phyloP scores from a whole-genome alignment of 2,888 invertebrate species.

The Tenodera sinensis region DNA sequence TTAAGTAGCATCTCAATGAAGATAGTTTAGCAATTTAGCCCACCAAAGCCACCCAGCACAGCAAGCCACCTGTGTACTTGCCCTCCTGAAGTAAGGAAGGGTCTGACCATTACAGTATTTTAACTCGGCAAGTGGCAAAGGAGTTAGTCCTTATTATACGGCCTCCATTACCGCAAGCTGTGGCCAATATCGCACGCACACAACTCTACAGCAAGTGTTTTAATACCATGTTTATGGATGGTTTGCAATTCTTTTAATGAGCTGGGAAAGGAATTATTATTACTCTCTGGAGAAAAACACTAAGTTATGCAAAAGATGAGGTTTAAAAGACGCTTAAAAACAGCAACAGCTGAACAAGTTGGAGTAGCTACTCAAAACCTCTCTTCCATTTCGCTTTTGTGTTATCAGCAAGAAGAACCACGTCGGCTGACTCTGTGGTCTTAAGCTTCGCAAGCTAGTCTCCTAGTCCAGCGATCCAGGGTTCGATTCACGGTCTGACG shows the following conservation, averaged over 20 bases:
- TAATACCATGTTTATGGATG: slow-evolving; percentile 12
- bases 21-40: not conserved
- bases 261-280: not conserved
- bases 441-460: no score
- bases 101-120: slow-evolving; percentile 8
- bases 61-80: not conserved
- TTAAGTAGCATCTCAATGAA: not conserved
- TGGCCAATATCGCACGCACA: not conserved
- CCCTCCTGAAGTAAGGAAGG: not conserved
- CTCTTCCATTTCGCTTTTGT: no score
- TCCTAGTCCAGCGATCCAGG: no score
- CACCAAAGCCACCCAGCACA: not conserved
- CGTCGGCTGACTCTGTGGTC: no score
- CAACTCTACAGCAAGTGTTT: not conserved
- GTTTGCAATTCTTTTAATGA: not conserved
- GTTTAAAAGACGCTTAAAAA: no score
- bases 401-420: no score
- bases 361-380: no score
- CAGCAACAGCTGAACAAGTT: no score
- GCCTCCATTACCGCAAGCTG: slow-evolving; percentile 7
- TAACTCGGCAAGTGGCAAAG: not conserved
- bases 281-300: not conserved
- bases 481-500: no score
- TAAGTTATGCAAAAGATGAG: not conserved
- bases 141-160: not conserved